Conservation (phyloP, 2,888 invertebrate genomes). For the Oscheius myriophilus region DNA sequence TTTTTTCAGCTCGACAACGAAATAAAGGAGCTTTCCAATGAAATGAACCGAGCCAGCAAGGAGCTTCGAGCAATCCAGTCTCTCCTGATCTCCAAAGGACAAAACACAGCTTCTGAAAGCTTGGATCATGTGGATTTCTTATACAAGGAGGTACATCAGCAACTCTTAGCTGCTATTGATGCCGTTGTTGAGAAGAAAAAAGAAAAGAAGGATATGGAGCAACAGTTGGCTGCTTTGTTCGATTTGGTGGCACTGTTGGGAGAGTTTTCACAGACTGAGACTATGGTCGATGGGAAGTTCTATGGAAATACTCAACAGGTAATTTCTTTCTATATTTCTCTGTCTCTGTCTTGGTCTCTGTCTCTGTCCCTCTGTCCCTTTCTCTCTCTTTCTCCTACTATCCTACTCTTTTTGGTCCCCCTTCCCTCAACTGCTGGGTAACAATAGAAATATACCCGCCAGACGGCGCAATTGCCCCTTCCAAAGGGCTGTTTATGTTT, state of each 20-base stretch:
- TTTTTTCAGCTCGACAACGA: slow-evolving; percentile 14
- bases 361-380: no score
- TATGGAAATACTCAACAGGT: slow-evolving; percentile 45
- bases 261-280: slow-evolving; percentile 30
- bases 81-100: slow-evolving; percentile 11
- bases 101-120: slow-evolving; percentile 8
- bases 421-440: no score
- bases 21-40: not conserved
- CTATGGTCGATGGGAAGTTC: slow-evolving; percentile 35
- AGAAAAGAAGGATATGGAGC: slow-evolving; percentile 6
- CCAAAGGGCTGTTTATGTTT: no score
- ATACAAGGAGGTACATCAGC: not conserved
- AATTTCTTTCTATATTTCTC: not conserved
- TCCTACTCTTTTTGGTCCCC: no score
- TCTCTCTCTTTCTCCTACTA: no score
- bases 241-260: slow-evolving; percentile 37
- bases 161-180: slow-evolving; percentile 6
- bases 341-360: not conserved
- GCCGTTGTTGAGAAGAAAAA: not conserved
- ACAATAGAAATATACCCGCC: no score
- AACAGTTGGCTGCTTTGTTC: slow-evolving; percentile 38
- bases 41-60: slow-evolving; percentile 9
- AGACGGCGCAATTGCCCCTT: no score
- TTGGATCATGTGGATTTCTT: slow-evolving; percentile 21
- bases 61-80: slow-evolving; percentile 26